A percentile compares a stretch with the other conserved stretches of the same genome.
Conservation (phyloP, 2,797 vertebrate species). For the Lepidocolaptes lacrymiger region DNA sequence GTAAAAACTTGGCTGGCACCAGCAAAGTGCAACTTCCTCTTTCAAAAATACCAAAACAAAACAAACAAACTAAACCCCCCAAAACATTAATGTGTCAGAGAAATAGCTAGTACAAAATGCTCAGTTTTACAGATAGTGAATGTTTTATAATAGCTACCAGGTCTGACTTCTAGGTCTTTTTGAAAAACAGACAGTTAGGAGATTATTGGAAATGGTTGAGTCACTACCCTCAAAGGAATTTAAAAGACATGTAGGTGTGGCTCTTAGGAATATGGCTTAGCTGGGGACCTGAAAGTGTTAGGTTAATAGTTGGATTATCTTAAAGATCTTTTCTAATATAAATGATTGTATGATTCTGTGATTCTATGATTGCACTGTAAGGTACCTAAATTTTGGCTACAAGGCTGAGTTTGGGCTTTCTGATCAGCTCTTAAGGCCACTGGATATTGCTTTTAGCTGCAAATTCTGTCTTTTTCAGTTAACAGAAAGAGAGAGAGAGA, state of each 20-base stretch:
- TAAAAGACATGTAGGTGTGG: background rate
- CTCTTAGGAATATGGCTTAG: background rate
- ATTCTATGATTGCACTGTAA: background rate
- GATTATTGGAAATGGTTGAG: background rate
- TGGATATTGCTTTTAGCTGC: background rate
- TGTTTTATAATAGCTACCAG: background rate
- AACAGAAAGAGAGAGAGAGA: background rate
- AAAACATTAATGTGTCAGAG: fast-evolving
- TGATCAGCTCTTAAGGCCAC: background rate
- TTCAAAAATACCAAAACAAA: too few relatives aligned
- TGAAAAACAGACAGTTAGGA: background rate
- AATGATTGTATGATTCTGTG: background rate
- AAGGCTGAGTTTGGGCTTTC: background rate
- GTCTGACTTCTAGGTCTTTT: background rate
- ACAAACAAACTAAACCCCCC: too few relatives aligned
- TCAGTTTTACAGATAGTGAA: background rate
- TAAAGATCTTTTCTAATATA: background rate
- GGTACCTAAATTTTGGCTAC: background rate
- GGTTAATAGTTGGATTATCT: background rate
- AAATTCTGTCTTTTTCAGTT: background rate
- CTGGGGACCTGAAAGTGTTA: background rate
- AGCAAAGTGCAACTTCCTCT: background rate
- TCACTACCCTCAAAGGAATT: background rate
- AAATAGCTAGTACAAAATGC: background rate
- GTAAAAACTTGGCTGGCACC: background rate